A percentile compares a stretch with the other conserved stretches of the same genome.
Conservation (phyloP, 2,113 vertebrate genomes). For the Calonectris borealis region DNA sequence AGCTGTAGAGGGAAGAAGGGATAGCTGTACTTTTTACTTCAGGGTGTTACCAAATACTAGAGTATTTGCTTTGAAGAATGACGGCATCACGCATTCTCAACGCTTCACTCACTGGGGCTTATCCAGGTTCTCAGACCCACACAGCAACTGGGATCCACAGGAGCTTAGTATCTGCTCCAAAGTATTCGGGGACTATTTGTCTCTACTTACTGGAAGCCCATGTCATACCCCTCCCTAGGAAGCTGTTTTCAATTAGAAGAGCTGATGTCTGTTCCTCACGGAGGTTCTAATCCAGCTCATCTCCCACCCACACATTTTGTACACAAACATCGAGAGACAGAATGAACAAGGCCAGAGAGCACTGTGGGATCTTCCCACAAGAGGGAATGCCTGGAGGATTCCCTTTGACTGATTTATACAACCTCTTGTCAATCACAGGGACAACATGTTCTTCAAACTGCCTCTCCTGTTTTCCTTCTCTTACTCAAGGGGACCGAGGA, state of each 20-base stretch:
- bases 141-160: conserved; percentile 14
- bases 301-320: conserved; percentile 73
- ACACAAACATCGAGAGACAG: conserved; percentile 60
- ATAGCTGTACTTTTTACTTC: neutral
- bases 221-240: conserved; percentile 39
- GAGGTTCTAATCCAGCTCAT: conserved; percentile 73
- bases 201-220: conserved; percentile 29
- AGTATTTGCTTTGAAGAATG: conserved; percentile 42
- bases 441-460: conserved; percentile 60
- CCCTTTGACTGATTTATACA: conserved; percentile 69
- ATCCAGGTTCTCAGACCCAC: conserved; percentile 33
- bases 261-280: conserved; percentile 69
- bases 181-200: neutral
- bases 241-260: conserved; percentile 79
- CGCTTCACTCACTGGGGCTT: neutral
- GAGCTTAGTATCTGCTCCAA: conserved; percentile 29
- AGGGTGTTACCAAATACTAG: conserved; percentile 24
- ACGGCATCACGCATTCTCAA: neutral
- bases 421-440: conserved; percentile 66
- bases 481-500: conserved; percentile 41
- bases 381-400: conserved; percentile 73
- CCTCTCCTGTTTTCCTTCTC: conserved; percentile 66
- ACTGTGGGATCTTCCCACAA: conserved; percentile 68
- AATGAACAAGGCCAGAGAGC: conserved; percentile 45
- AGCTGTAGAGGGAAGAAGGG: neutral